Conservation (phyloP, 2,888 invertebrate species). For the Bugulina stolonifera region DNA sequence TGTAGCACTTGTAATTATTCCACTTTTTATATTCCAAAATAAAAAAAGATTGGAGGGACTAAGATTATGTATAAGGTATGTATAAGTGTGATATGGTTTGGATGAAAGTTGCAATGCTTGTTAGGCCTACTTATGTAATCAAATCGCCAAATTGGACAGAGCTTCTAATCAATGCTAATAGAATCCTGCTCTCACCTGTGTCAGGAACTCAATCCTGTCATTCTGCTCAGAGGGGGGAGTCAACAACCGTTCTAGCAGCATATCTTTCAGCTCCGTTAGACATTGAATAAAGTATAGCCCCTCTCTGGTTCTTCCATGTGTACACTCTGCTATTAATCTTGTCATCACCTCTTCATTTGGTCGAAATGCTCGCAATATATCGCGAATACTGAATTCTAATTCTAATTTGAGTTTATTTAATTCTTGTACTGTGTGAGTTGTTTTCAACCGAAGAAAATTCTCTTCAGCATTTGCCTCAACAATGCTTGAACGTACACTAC, state of each 20-base stretch:
- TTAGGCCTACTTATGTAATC: too few relatives aligned
- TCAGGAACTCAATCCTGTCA: conserved; percentile 46
- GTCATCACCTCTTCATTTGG: not conserved
- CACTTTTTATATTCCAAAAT: too few relatives aligned
- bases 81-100: too few relatives aligned
- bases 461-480: not conserved
- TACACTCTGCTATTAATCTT: not conserved
- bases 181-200: conserved; percentile 33
- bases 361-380: conserved; percentile 3
- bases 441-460: not conserved
- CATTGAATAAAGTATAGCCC: conserved; percentile 34
- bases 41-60: too few relatives aligned
- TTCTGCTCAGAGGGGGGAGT: conserved; percentile 51
- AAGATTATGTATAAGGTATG: too few relatives aligned
- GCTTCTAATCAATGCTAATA: not conserved
- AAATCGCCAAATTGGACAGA: too few relatives aligned
- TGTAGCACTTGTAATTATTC: too few relatives aligned
- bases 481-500: not conserved
- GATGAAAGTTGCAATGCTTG: too few relatives aligned
- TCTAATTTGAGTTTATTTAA: not conserved
- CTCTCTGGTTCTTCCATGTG: conserved; percentile 29
- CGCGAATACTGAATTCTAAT: not conserved
- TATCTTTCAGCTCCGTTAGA: conserved; percentile 44
- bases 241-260: conserved; percentile 46
- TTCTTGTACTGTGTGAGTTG: not conserved